phyloP scores from a whole-genome alignment of 2,888 invertebrate species.

The Colletes collaris region DNA sequence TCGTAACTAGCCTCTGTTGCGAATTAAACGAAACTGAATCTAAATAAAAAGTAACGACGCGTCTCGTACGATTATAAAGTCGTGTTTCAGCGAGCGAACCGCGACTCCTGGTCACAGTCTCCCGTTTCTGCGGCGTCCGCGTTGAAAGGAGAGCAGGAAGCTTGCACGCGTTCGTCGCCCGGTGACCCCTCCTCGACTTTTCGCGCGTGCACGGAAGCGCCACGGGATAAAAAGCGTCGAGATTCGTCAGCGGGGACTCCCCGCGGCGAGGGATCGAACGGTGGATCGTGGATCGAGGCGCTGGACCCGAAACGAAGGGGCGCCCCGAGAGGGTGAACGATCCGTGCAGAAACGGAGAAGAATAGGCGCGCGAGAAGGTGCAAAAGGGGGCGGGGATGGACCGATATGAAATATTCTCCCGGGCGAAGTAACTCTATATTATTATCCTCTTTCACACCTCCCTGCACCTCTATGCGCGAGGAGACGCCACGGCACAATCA shows the following conservation, averaged over 20 bases:
- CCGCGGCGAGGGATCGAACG: constrained; percentile 66
- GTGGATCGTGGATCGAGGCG: constrained; percentile 44
- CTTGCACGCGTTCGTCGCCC: background rate
- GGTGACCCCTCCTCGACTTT: constrained; percentile 68
- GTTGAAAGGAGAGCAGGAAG: constrained; percentile 18
- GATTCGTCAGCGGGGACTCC: constrained; percentile 57
- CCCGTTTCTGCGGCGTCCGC: constrained; percentile 54
- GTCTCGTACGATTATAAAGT: too few species aligned
- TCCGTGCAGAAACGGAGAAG: constrained; percentile 20
- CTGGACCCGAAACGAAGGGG: constrained; percentile 58
- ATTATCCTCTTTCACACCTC: constrained; percentile 83
- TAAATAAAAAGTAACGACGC: too few species aligned
- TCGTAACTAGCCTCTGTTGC: too few species aligned
- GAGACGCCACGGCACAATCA: constrained; percentile 73
- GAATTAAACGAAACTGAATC: too few species aligned
- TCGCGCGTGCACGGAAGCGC: constrained; percentile 71
- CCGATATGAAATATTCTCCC: constrained; percentile 75
- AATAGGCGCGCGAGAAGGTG: constrained; percentile 49
- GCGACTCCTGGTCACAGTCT: constrained; percentile 34
- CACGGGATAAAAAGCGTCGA: constrained; percentile 18
- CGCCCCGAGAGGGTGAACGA: background rate
- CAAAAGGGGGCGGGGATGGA: constrained; percentile 51
- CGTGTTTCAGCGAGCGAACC: background rate
- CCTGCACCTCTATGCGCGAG: constrained; percentile 75
- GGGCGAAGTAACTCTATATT: constrained; percentile 80